Conservation (phyloP, 2,888 invertebrate species). For the Orthosia cruda region DNA sequence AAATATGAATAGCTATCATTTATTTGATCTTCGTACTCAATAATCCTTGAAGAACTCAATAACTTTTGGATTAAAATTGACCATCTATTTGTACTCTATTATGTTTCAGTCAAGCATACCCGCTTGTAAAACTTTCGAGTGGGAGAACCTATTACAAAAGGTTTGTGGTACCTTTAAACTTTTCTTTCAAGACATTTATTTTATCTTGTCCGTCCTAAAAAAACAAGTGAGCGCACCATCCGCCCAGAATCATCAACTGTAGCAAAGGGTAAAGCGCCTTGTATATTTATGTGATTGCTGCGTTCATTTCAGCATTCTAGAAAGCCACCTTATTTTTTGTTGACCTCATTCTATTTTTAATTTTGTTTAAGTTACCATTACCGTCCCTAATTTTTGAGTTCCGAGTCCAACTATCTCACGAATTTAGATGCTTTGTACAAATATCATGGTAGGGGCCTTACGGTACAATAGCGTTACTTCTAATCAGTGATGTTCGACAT, state of each 20-base stretch:
- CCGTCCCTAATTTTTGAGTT: constrained; percentile 39
- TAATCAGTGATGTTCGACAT: constrained; percentile 38
- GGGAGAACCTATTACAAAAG: constrained; percentile 49
- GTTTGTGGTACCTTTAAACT: constrained; percentile 59
- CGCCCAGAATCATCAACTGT: constrained; percentile 75
- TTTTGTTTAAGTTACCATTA: constrained; percentile 59
- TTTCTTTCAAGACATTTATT: constrained; percentile 64
- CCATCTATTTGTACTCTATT: constrained; percentile 47
- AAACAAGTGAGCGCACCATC: constrained; percentile 72
- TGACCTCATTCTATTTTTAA: constrained; percentile 66
- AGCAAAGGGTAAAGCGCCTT: constrained; percentile 69
- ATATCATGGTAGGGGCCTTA: neutral
- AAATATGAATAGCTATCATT: constrained; percentile 79
- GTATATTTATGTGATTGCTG: constrained; percentile 79
- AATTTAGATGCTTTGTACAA: neutral
- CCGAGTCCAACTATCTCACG: constrained; percentile 15
- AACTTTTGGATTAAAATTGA: constrained; percentile 69
- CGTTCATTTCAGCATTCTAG: constrained; percentile 71
- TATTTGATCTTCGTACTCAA: constrained; percentile 69
- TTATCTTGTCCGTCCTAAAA: constrained; percentile 74
- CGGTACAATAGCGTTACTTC: no score
- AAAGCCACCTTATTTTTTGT: constrained; percentile 73
- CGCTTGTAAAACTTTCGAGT: constrained; percentile 36
- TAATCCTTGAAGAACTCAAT: constrained; percentile 67
- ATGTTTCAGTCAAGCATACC: constrained; percentile 2